phyloP scores from a whole-genome alignment of 2,113 vertebrate genomes.

The Grantiella picta region DNA sequence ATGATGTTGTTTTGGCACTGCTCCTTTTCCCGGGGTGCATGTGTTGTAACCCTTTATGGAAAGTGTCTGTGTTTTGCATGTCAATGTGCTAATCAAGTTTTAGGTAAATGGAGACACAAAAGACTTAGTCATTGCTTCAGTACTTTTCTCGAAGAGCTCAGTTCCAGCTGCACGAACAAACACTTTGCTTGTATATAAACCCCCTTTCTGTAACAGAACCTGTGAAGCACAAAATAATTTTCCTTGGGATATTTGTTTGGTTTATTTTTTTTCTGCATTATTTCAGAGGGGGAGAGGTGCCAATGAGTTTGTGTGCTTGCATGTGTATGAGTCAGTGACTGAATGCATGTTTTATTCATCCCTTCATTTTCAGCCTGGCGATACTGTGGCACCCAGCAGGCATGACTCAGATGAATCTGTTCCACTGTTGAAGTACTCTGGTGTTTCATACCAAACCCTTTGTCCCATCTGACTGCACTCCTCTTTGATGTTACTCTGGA shows the following conservation, averaged over 20 bases:
- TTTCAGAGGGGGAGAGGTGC: not conserved
- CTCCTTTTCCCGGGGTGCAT: not conserved
- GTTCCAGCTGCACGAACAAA: not conserved
- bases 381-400: not conserved
- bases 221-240: not conserved
- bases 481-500: not conserved
- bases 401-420: not conserved
- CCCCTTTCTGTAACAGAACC: not conserved
- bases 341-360: constrained; percentile 19
- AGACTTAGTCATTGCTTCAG: not conserved
- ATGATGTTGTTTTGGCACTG: not conserved
- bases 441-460: not conserved
- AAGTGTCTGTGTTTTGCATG: not conserved
- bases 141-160: not conserved
- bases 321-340: not conserved
- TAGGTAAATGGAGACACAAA: not conserved
- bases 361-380: not conserved
- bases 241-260: not conserved
- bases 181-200: not conserved
- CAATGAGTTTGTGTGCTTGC: not conserved
- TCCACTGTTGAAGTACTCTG: not conserved
- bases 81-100: not conserved
- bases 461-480: not conserved
- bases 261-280: not conserved
- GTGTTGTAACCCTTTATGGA: not conserved